phyloP scores from a whole-genome alignment of 2,113 vertebrate genomes.

The Ginglymostoma cirratum region DNA sequence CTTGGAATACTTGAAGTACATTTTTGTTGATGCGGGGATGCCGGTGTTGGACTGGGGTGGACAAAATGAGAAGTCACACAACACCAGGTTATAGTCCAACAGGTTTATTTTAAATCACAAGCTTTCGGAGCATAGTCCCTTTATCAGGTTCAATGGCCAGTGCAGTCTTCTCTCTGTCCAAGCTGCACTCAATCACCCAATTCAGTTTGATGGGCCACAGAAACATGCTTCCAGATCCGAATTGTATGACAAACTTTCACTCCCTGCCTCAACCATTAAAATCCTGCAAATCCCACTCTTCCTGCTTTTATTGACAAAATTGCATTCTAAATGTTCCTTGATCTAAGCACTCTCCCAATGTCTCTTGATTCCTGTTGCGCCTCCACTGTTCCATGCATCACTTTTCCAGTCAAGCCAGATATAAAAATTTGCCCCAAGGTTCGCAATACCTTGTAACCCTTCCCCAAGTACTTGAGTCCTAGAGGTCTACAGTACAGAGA shows the following conservation, averaged over 20 bases:
- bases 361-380: not conserved
- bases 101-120: too few relatives aligned
- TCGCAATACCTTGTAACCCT: not conserved
- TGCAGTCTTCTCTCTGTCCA: too few relatives aligned
- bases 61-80: too few relatives aligned
- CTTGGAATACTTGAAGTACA: not conserved
- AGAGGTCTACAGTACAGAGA: too few relatives aligned
- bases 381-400: not conserved
- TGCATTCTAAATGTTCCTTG: not conserved
- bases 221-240: not conserved
- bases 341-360: not conserved
- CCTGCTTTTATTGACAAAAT: not conserved
- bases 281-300: not conserved
- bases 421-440: too few relatives aligned
- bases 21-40: not conserved
- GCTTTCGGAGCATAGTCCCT: too few relatives aligned
- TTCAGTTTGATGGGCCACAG: not conserved
- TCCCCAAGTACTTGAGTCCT: not conserved
- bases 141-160: too few relatives aligned
- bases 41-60: too few relatives aligned
- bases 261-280: not conserved
- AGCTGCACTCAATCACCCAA: not conserved
- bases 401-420: not conserved
- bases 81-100: too few relatives aligned
- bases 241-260: not conserved